Evolutionary conservation across 2,888 invertebrate genomes (phyloP).

Genomic region (Scelioninae gen. 2): DNA sequence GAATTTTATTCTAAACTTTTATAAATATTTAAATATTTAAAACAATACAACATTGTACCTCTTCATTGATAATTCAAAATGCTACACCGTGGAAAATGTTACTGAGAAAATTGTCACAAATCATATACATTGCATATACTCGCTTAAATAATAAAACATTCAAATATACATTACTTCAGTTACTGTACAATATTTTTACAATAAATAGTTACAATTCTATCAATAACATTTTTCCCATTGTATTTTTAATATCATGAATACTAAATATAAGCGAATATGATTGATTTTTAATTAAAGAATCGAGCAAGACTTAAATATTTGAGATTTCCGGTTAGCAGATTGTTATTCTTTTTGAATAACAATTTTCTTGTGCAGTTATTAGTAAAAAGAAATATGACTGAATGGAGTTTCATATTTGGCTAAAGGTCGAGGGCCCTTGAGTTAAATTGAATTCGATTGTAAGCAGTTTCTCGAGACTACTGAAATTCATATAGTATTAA

Average conservation of each 20-base stretch:
- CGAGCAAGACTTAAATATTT: not conserved
- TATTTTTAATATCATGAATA: too few species aligned
- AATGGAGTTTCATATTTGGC: not conserved
- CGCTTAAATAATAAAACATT: too few species aligned
- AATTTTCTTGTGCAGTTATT: not conserved
- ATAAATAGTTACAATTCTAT: too few species aligned
- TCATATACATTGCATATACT: too few species aligned
- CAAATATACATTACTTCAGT: too few species aligned
- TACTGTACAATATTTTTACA: too few species aligned
- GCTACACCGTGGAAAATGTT: too few species aligned
- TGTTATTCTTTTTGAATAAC: not conserved
- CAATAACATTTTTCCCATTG: too few species aligned
- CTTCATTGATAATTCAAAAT: too few species aligned
- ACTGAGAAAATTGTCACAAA: too few species aligned
- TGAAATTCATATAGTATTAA: not conserved
- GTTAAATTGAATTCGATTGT: conserved; percentile 14
- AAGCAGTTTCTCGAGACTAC: conserved; percentile 6
- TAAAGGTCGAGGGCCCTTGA: conserved; percentile 3
- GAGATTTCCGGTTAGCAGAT: not conserved
- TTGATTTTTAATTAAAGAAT: not conserved
- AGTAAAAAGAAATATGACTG: not conserved
- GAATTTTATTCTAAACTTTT: not conserved
- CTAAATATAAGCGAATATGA: not conserved
- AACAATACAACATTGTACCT: too few species aligned
- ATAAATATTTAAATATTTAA: too few species aligned